Evolutionary conservation across 1,140 invertebrate genomes (phyloP).

Genomic region (Drosophila tropicalis): DNA sequence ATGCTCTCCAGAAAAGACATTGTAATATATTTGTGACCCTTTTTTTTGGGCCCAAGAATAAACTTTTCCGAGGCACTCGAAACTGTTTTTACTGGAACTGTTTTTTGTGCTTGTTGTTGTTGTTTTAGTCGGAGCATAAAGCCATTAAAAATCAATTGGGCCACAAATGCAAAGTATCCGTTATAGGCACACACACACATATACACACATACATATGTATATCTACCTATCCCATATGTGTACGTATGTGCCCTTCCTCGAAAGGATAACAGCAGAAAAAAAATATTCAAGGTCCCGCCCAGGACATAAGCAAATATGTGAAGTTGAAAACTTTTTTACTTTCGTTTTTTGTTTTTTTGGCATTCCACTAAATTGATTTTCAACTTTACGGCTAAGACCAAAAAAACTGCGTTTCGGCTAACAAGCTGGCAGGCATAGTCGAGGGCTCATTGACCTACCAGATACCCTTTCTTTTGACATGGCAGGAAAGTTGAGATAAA

Average conservation of each 20-base stretch:
- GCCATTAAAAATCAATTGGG: constrained; percentile 76
- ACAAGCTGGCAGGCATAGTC: background rate
- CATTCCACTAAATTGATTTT: constrained; percentile 74
- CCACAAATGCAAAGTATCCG: constrained; percentile 56
- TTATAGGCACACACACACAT: background rate
- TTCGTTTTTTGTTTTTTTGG: constrained; percentile 9
- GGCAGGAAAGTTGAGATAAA: no score
- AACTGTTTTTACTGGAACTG: constrained; percentile 47
- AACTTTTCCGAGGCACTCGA: constrained; percentile 30
- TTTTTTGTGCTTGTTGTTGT: constrained; percentile 53
- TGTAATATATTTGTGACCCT: constrained; percentile 56
- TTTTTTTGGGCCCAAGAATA: background rate
- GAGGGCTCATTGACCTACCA: background rate
- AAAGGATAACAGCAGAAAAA: background rate
- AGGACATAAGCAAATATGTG: constrained; percentile 30
- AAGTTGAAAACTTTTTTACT: background rate
- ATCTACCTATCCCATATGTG: no score
- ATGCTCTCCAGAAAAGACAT: constrained; percentile 35
- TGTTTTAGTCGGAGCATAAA: constrained; percentile 51
- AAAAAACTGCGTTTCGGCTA: constrained; percentile 25
- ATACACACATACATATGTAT: background rate
- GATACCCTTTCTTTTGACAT: background rate
- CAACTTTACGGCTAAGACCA: constrained; percentile 44
- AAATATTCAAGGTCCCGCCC: constrained; percentile 23
- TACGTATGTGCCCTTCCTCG: background rate